Evolutionary conservation across 2,797 vertebrate genomes (phyloP), one percentile per base, ranked within the genome.

Genomic region (Taenioides sp.): DNA sequence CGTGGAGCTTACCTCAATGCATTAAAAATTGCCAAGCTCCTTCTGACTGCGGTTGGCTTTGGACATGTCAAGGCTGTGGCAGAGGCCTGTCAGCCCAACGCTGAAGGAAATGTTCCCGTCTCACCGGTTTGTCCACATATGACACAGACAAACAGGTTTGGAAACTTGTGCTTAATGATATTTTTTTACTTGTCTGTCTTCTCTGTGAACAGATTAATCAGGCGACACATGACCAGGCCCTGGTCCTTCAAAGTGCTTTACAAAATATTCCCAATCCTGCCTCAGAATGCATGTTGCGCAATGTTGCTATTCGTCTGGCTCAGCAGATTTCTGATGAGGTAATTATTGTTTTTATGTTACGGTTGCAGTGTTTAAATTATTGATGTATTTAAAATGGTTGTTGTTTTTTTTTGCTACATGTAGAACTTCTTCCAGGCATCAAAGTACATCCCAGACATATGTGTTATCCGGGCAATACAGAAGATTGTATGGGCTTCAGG

Each of bases 321-420:
- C 98, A 99, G 85, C 98, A 99, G 91, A 99, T 99, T 92, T 98
- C 98, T 76, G 97, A 99, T 90, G 98, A 99, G 95, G 98, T 98
- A 82, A 88, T 68, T 62, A 23, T 18, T 4, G 4, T 34, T 67
- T 72, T 17, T 50, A 25, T 63, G 5, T 17, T 37, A 72, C 65
- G 7, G 11, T 18, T 25, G 7, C 22, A 23, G 40, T 2, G 12
- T n/a, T 47, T 47, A 20, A 6, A 18, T 49, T 65, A 9, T 5
- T 47, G 5, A 5, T 64, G 40, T 17, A 0, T 3, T 64, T 37
- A 10, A 61, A 20, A 34, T 7, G 1, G 5, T 37, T 57, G 23
- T 17, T 3, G 25, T n/a, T 22, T 4, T 61, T 61, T 61, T 2
- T 83, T 86, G 34, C 34, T 84, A 74, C 60, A 37, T 27, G 12